These are phyloP conservation scores for Saguinus imperator DNA, from an alignment of 2,113 vertebrate genomes.

Conservation along the genomic window DNA sequence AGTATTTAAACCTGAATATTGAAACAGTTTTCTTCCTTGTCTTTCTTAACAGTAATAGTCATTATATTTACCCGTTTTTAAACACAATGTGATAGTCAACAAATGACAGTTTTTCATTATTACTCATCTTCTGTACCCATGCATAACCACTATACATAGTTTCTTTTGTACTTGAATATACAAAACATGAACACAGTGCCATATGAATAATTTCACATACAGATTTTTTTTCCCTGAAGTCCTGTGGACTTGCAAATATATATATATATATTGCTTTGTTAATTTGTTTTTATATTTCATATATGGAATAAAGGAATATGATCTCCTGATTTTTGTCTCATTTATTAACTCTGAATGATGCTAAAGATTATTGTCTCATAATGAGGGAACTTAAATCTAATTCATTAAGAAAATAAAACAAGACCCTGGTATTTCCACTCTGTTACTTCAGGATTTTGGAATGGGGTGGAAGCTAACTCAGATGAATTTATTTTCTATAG, in stretches of 20 bases:
- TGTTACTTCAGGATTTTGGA: background rate
- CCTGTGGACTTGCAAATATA: conserved; percentile 84
- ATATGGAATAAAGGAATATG: conserved; percentile 86
- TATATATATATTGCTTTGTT: conserved; percentile 82
- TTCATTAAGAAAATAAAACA: conserved; percentile 42
- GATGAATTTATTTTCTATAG: background rate
- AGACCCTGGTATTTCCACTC: background rate
- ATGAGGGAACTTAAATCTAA: conserved; percentile 34
- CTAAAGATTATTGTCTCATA: conserved; percentile 39
- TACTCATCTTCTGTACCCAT: conserved; percentile 75
- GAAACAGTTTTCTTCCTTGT: conserved; percentile 75
- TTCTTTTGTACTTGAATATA: conserved; percentile 74
- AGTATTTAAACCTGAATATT: conserved; percentile 82
- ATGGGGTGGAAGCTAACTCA: background rate
- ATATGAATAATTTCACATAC: conserved; percentile 69
- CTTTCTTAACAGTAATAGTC: conserved; percentile 73
- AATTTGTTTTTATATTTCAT: conserved; percentile 86
- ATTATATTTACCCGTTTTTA: conserved; percentile 73
- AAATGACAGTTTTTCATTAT: conserved; percentile 74
- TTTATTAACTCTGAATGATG: conserved; percentile 23
- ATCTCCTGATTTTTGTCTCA: conserved; percentile 69
- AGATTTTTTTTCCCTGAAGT: conserved; percentile 81
- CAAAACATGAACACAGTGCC: conserved; percentile 72
- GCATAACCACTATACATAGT: conserved; percentile 64
- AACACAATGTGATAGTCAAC: conserved; percentile 73